Evolutionary conservation across 2,797 vertebrate genomes (phyloP), one percentile per base, ranked within the genome.

Genomic region (Florisuga fusca): DNA sequence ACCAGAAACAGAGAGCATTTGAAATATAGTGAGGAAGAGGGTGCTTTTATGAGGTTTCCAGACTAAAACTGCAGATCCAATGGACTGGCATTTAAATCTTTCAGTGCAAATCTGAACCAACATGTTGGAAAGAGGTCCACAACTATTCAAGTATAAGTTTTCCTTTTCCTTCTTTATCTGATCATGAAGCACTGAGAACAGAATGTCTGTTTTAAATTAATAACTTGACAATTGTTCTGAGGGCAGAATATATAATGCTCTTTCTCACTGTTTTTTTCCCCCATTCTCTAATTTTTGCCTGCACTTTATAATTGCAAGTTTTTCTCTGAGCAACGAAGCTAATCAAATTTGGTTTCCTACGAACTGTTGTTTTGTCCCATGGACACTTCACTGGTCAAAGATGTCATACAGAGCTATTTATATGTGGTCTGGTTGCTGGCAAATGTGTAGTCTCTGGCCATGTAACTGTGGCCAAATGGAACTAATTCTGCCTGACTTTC

Each of bases 161-260:
- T 36, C 26, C 13, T 89, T 80, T 83, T 71, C 13, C 57, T 62
- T 94, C 64, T 92, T 82, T 46, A 55, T 94, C 61, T 91, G 36
- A 94, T 89, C 87, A 84, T 73, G 55, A 85, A 71, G 18, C 76
- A 87, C 20, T 80, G 77, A 92, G 78, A 94, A 67, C 16, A 76
- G 55, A 84, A 74, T 0, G 6, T 87, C 61, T 94, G 84, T 55
- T 94, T 93, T 84, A 87, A 93, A 87, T 92, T 87, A 97, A 89
- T 71, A 89, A 80, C 64, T 95, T 92, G 67, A 91, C 64, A 58
- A 53, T 81, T 91, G 64, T 78, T 96, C 55, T 80, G 51, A 90
- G 87, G 20, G 36, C 81, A 93, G 62, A 54, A 38, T 62, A 45
- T 89, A 71, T 34, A 81, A 76, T 69, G 53, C 27, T 51, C 27